Base-by-base conservation (phyloP, 2,113 vertebrate genomes). In the Rhinichthys klamathensis region DNA sequence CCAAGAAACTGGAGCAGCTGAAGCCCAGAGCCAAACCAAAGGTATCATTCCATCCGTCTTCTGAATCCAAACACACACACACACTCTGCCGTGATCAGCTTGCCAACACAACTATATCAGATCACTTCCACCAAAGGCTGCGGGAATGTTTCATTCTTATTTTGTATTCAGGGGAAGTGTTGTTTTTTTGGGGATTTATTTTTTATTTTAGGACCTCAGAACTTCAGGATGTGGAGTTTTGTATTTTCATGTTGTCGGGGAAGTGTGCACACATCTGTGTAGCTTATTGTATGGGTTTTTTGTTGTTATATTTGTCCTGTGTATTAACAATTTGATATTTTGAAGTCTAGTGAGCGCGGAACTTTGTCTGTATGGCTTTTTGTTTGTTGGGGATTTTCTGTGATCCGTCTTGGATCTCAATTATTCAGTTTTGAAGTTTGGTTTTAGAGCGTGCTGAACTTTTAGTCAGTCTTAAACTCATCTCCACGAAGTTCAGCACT, bases 1-100 rank as follows among this genome's bases (percentile, higher is more conserved):
- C 98, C 86, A 99, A 99, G 95, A 99, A 99, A 94, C 93, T 99
- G 84, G 98, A 99, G 92, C 98, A 99, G 89, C 96, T 99, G 89
- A 99, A 97, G 90, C 98, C 98, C 46, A 94, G 98, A 94, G 97
- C 97, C 90, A 99, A 99, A 87, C 98, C 98, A 25, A 99, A 98
- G 97, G 98, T 99, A 93, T 11, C 79, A 65, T 83, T 82, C 85
- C 87, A 86, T 90, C 83, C n/a, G 8, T 85, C 80, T 54, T 75
- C 85, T 78, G 69, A 74, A 90, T 88, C 27, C 74, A 77, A 83
- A 84, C 81, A 81, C 38, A 41, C 38, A 41, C 88, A 41, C 35
- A 23, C 30, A 60, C 25, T 27, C 54, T 11, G 41, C 80, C n/a
- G 44, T 73, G 80, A 60, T 56, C 63, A 78, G 77, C 70, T 65